Conservation (phyloP, 37 sponge, comb jelly and placozoan species). For the Lycopodina hypogea region DNA sequence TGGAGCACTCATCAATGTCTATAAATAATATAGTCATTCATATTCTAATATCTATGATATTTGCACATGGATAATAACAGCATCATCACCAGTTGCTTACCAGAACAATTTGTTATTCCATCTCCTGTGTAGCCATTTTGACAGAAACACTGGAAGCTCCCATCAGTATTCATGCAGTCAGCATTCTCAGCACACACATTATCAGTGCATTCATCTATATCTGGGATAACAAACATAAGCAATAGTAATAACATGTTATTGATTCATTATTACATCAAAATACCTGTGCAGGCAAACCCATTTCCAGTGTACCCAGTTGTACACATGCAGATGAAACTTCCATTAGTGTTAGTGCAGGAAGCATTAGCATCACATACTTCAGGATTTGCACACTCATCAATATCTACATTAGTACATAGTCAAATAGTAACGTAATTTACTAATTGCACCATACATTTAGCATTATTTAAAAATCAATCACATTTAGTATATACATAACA, state of each 20-base stretch:
- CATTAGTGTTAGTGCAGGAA: slow-evolving; percentile 19
- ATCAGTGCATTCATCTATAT: slow-evolving; percentile 29
- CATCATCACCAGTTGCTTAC: background rate
- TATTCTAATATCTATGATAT: background rate
- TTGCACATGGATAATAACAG: background rate
- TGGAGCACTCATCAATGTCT: background rate
- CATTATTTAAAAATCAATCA: background rate
- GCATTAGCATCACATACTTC: slow-evolving; percentile 23
- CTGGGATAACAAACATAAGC: slow-evolving; percentile 2
- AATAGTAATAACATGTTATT: too few species aligned
- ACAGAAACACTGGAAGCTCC: slow-evolving; percentile 27
- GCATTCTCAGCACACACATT: slow-evolving; percentile 8
- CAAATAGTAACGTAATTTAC: background rate
- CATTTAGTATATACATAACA: background rate
- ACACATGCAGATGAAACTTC: background rate
- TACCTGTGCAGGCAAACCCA: slow-evolving; percentile 3
- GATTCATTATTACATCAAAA: background rate
- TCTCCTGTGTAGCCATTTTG: background rate
- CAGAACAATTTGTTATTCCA: background rate
- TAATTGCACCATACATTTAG: background rate
- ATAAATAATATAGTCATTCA: background rate
- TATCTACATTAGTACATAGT: background rate
- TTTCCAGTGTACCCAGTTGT: background rate
- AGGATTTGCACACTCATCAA: slow-evolving; percentile 25
- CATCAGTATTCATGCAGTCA: slow-evolving; percentile 35